Conservation (phyloP, 2,888 invertebrate species). For the Parapristionchus giblindavisi region DNA sequence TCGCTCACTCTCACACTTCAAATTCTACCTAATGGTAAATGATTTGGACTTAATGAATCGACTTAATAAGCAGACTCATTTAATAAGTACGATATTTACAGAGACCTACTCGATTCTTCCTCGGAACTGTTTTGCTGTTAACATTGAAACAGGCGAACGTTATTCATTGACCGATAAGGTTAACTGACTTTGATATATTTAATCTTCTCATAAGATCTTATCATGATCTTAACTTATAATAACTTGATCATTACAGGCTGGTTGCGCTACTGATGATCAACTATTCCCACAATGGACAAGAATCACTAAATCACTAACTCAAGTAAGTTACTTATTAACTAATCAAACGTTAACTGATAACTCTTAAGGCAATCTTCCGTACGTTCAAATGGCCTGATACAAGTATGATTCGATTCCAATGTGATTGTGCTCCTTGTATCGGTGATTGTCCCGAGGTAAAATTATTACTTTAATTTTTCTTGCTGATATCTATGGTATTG, state of each 20-base stretch:
- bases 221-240: not conserved
- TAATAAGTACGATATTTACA: slow-evolving; percentile 33
- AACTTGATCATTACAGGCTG: slow-evolving; percentile 41
- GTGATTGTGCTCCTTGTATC: slow-evolving; percentile 66
- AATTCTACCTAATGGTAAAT: slow-evolving; percentile 52
- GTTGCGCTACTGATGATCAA: slow-evolving; percentile 69
- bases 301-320: slow-evolving; percentile 47
- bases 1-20: slow-evolving; percentile 49
- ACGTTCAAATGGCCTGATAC: slow-evolving; percentile 70
- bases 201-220: no score
- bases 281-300: slow-evolving; percentile 68
- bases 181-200: not conserved
- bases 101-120: slow-evolving; percentile 63
- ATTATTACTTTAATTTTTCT: not conserved
- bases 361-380: slow-evolving; percentile 53
- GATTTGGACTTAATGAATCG: not conserved
- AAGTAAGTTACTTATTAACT: slow-evolving; percentile 45
- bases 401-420: slow-evolving; percentile 68
- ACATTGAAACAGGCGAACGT: slow-evolving; percentile 67
- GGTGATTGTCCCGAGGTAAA: slow-evolving; percentile 56
- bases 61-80: not conserved
- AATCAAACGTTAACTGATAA: no score
- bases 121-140: slow-evolving; percentile 68
- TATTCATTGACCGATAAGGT: slow-evolving; percentile 65
- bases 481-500: not conserved